A percentile compares a stretch with the other conserved stretches of the same genome.
phyloP scores from a whole-genome alignment of 1,140 invertebrate genomes.

The Brachionus plicatilis region DNA sequence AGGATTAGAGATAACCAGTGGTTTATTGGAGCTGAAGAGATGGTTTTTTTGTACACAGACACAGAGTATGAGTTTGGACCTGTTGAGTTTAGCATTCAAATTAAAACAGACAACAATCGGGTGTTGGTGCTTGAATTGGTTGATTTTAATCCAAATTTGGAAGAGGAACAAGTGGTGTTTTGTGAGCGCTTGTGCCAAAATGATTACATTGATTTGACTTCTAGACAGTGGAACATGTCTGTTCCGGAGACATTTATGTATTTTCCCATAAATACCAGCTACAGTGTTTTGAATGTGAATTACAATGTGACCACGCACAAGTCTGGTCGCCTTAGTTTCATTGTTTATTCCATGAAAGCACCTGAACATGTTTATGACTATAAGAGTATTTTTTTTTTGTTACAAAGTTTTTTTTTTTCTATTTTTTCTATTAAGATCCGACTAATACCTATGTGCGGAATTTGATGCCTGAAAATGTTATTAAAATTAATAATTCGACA shows the following conservation, averaged over 20 bases:
- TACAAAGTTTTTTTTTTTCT: neutral
- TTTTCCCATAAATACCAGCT: slow-evolving; percentile 37
- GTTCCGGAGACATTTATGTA: neutral
- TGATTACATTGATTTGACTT: neutral
- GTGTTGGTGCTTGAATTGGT: slow-evolving; percentile 22
- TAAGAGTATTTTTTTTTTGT: neutral
- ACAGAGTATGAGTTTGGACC: slow-evolving; percentile 35
- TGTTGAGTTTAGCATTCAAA: slow-evolving; percentile 28
- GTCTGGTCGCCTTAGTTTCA: slow-evolving; percentile 17
- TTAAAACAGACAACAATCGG: slow-evolving; percentile 23
- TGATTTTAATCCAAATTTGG: slow-evolving; percentile 36
- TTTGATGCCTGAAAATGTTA: slow-evolving; percentile 27
- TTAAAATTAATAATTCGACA: slow-evolving; percentile 27
- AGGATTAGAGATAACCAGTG: slow-evolving; percentile 33
- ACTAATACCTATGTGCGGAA: neutral
- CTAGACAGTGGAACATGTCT: slow-evolving; percentile 32
- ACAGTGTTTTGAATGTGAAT: neutral
- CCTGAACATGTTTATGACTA: slow-evolving; percentile 32
- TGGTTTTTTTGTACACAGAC: slow-evolving; percentile 20
- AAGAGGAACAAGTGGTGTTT: slow-evolving; percentile 24
- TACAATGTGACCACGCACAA: neutral
- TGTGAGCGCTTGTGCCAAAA: slow-evolving; percentile 35
- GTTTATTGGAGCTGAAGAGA: slow-evolving; percentile 18
- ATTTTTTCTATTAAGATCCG: slow-evolving; percentile 7
- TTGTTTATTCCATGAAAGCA: slow-evolving; percentile 31